Percentiles rank a stretch among this genome's conserved stretches.
phyloP scores from a whole-genome alignment of 1,140 invertebrate genomes.

The Nylanderia fulva region DNA sequence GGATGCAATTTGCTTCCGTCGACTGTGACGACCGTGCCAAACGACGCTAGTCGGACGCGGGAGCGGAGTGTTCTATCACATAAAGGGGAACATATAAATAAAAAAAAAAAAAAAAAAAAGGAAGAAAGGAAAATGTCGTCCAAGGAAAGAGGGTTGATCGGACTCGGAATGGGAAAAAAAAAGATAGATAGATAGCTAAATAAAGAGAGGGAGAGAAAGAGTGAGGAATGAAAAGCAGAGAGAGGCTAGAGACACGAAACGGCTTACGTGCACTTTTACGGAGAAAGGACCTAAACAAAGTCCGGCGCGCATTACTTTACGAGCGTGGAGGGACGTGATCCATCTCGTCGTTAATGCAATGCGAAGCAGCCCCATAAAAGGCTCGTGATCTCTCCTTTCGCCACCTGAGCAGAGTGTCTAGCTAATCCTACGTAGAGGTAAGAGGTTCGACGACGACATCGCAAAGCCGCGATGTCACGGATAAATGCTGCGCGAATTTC shows the following conservation, averaged over 20 bases:
- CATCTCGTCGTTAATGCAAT: constrained; percentile 82
- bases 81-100: constrained; percentile 55
- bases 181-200: background rate
- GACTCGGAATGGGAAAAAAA: constrained; percentile 21
- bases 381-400: constrained; percentile 60
- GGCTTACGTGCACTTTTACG: constrained; percentile 75
- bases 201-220: background rate
- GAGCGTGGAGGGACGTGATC: constrained; percentile 80
- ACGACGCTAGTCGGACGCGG: constrained; percentile 42
- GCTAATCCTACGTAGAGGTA: constrained; percentile 38
- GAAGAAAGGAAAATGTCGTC: constrained; percentile 36
- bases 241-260: constrained; percentile 59
- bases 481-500: constrained; percentile 38
- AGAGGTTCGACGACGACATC: constrained; percentile 34
- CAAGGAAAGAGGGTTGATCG: constrained; percentile 12
- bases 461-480: constrained; percentile 24
- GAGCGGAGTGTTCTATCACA: constrained; percentile 41
- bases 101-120: constrained; percentile 51
- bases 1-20: constrained; percentile 58
- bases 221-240: constrained; percentile 54
- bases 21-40: constrained; percentile 53
- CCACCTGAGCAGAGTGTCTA: constrained; percentile 29
- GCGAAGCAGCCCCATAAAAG: constrained; percentile 78
- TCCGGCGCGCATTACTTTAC: constrained; percentile 81
- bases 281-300: constrained; percentile 77